Evolutionary conservation across 2,888 invertebrate genomes (phyloP), one percentile per base, ranked within the genome.

Genomic region (Malacosoma neustria): DNA sequence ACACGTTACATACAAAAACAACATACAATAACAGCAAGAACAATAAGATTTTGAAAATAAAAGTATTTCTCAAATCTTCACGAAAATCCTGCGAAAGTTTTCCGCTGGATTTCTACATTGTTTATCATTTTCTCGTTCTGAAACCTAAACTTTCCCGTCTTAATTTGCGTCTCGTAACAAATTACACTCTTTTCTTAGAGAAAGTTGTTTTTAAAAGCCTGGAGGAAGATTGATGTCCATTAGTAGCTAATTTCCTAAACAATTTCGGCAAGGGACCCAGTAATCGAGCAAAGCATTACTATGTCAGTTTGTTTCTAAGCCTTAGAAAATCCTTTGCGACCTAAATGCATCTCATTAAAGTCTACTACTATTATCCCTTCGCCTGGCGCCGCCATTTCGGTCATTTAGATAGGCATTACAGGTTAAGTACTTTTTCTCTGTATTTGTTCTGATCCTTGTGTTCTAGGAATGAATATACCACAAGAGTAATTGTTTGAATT

Each of bases 151-250:
- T 45, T 51, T 57, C 59, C 56, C 48, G 49, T 61, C 66, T 65
- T 74, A 69, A 75, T 72, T 74, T 68, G 63, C 57, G 63, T 63
- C 61, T 48, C 54, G 60, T 63, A 65, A 69, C 70, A 70, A 73
- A 72, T 73, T 71, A 67, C 57, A 57, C 57, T 61, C 49, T 61
- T 67, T 63, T 66, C 61, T 47, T 54, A 46, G 45, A 59, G 52
- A 63, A 69, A 68, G 58, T 60, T 61, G 55, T 58, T 66, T 56
- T 61, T 51, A 57, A 61, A 66, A 55, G 60, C 55, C 54, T 48
- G 45, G 39, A 48, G 57, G 54, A 68, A 70, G 75, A 74, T 74
- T 69, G 71, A 73, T 74, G 68, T 68, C 66, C 62, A 69, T 74
- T 71, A 68, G 58, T 50, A 57, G 59, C 52, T 65, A 67, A 71